Conservation (phyloP, 2,113 vertebrate genomes). For the Hipposideros armiger region DNA sequence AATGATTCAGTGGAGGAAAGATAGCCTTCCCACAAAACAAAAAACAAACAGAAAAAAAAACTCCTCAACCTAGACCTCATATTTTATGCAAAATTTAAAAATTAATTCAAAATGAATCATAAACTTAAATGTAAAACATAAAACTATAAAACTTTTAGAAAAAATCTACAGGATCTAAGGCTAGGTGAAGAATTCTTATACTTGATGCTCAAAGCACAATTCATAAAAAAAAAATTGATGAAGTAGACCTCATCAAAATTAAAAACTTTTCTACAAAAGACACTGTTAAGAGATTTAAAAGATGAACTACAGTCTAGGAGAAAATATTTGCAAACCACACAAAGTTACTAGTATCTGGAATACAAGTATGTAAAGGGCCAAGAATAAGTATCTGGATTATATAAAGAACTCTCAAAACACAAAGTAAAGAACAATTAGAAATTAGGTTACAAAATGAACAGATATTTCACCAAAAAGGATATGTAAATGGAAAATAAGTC, state of each 20-base stretch:
- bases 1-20: not conserved
- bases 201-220: not conserved
- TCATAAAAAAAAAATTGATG: not conserved
- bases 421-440: not conserved
- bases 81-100: not conserved
- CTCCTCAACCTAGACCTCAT: not conserved
- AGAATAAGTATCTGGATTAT: not conserved
- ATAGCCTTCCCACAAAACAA: not conserved
- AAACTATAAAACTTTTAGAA: not conserved
- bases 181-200: not conserved
- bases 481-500: slow-evolving; percentile 16
- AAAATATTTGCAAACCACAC: not conserved
- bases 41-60: not conserved
- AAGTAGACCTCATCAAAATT: slow-evolving; percentile 18
- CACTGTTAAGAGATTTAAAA: not conserved
- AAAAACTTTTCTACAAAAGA: not conserved
- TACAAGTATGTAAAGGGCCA: not conserved
- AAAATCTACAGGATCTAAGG: not conserved
- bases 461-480: not conserved
- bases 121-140: not conserved
- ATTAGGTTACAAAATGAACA: not conserved
- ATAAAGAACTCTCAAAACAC: not conserved
- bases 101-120: not conserved
- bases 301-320: not conserved
- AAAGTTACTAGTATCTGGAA: not conserved